Evolutionary conservation across 1,140 invertebrate species (phyloP), one percentile per base, ranked within the genome.

Genomic region (Rhagoletis zephyria): DNA sequence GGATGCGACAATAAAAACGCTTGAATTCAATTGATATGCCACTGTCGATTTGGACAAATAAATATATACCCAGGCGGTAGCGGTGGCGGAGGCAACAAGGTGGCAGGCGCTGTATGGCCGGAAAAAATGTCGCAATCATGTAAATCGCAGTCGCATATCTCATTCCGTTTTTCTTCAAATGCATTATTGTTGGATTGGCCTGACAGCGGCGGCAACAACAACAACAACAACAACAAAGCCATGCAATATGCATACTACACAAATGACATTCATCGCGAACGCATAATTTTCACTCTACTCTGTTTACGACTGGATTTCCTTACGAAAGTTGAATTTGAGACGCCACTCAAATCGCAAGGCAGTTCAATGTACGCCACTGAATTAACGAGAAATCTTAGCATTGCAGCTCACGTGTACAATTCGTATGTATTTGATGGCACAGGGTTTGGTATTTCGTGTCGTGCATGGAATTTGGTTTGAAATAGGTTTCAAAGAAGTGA

Each of bases 1-100:
- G 74, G 74, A 81, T 81, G 74, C 48, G 74, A 81, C 74, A 81
- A 81, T 81, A 81, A 81, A 81, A 81, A 48, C 16, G 4, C 12
- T 74, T 74, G 12, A 74, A 81, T 81, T 81, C 9, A 81, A 81
- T 81, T 81, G 19, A 81, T 81, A 81, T 81, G 51, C 48, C 48
- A 81, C 48, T 48, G 16, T 30, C 74, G 74, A 51, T 56, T 81
- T 30, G 19, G 74, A 56, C 48, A 30, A 81, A 56, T 81, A 48
- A n/a, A 63, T 5, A 10, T 4, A 63, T 14, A 10, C 3, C 16
- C 48, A 9, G 74, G n/a, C 5, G 74, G 14, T n/a, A 14, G 64
- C 4, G 19, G 51, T 56, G 10, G 16, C 9, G 12, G 9, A 1
- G 12, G 6, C 74, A n/a, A 30, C 4, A 59, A 9, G n/a, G 74